Evolutionary conservation across 2,797 vertebrate genomes (phyloP), one percentile per base, ranked within the genome.

Genomic region (Clarias fuscus): DNA sequence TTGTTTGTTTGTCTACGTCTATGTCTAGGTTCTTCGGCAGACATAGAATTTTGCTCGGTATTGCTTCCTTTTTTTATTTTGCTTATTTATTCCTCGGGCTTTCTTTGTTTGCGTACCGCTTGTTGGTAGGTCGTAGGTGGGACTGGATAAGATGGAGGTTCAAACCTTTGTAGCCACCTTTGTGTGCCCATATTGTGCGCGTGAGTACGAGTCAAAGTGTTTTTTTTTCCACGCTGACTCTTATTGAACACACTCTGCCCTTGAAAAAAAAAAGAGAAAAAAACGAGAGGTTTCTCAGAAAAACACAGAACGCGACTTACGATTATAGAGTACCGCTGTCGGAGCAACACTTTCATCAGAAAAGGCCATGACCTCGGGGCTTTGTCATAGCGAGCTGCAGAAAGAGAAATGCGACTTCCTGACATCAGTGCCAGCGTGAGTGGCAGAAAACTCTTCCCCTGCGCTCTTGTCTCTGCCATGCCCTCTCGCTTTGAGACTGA

Each of bases 391-490:
- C 68, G 64, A 24, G 58, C 91, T 88, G 79, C 84, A 89, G 75
- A 88, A 56, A 62, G 84, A 91, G 90, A 91, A 90, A 90, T 86
- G 88, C 93, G 89, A 94, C 95, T 94, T 93, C 92, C 93, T 95
- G 93, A 95, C 93, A 93, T 92, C 87, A 87, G 93, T 91, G 91
- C 75, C 75, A 68, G 22, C 5, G 59, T 76, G 78, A 86, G 72
- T 83, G 86, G 86, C 83, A 89, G 88, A 88, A 90, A 87, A 72
- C 59, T 22, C 82, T 80, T 58, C 71, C 85, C 84, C 48, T 70
- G 70, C 62, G 86, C 40, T 48, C 59, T 90, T 90, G 93, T 91
- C 91, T 93, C 87, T 90, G 90, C 88, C 87, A 88, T 89, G 87
- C 70, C 91, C 88, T 93, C 89, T 89, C 53, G n/a, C 87, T 91